Evolutionary conservation across 2,113 vertebrate genomes (phyloP).

Genomic region (Peromyscus leucopus): DNA sequence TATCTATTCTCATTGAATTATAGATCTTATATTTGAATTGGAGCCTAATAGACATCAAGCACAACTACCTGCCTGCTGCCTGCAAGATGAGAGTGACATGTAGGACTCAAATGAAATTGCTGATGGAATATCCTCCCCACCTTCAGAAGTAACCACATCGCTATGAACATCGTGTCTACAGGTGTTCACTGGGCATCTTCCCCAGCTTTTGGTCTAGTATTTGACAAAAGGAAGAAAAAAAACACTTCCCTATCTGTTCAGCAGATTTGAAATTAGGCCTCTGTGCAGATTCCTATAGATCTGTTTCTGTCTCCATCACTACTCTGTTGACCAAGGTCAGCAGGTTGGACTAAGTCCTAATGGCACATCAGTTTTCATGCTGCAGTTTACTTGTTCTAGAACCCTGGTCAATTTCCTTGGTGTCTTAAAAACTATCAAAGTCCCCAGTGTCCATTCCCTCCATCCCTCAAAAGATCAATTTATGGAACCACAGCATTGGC

Average conservation of each 20-base stretch:
- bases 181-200: background rate
- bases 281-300: background rate
- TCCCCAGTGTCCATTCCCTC: too few species aligned
- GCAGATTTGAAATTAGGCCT: background rate
- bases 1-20: slow-evolving; percentile 64
- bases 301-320: background rate
- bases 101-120: background rate
- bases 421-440: background rate
- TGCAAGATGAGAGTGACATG: background rate
- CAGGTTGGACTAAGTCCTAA: background rate
- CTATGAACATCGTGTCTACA: too few species aligned
- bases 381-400: background rate
- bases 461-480: background rate
- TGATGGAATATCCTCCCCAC: background rate
- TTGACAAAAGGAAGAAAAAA: background rate
- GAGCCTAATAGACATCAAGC: slow-evolving; percentile 44
- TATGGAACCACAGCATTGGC: background rate
- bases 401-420: background rate
- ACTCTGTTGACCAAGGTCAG: too few species aligned
- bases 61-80: background rate
- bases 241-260: background rate
- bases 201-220: background rate
- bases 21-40: slow-evolving; percentile 39
- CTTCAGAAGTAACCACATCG: background rate
- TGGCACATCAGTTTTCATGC: background rate